Base-by-base conservation (phyloP, 2,797 vertebrate genomes). In the Muraenolepis orangiensis region DNA sequence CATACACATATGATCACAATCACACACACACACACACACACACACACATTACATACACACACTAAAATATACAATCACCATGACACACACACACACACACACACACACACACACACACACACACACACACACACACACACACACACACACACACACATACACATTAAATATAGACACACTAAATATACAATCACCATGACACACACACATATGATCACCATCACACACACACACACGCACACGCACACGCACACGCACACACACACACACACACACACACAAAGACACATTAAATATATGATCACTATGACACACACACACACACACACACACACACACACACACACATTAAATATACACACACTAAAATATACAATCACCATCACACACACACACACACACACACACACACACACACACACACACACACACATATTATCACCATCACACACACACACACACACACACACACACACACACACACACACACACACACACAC, bases 71-170 rank as follows among this genome's bases (percentile, higher is more conserved):
- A n/a, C n/a, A n/a, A n/a, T n/a, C n/a, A n/a, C n/a, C n/a, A n/a
- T n/a, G n/a, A 73, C 0, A 68, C 14, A 61, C 16, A 69, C 11
- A 26, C n/a, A 38, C 34, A 38, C n/a, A n/a, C n/a, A n/a, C n/a
- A n/a, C n/a, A n/a, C n/a, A n/a, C n/a, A n/a, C n/a, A n/a, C n/a
- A 81, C 74, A 79, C 29, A 80, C 28, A 76, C 36, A 75, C 29
- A 30, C 70, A 40, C n/a, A 64, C 40, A 38, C 71, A 68, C n/a
- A 31, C 4, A 34, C 23, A 28, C 11, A 32, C 6, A 29, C 10
- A 31, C 28, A 68, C 5, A 18, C 8, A 11, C 10, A 29, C 18
- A 51, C 18, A 20, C 42, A 51, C 42, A 13, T 23, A 66, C 23
- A 66, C 10, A 14, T 7, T 66, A 2, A 68, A 28, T 29, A n/a